Percentiles rank a stretch among this genome's conserved stretches.
These are phyloP conservation scores for Zaprionus nigranus DNA, from an alignment of 1,140 invertebrate genomes.

Conservation along the genomic window DNA sequence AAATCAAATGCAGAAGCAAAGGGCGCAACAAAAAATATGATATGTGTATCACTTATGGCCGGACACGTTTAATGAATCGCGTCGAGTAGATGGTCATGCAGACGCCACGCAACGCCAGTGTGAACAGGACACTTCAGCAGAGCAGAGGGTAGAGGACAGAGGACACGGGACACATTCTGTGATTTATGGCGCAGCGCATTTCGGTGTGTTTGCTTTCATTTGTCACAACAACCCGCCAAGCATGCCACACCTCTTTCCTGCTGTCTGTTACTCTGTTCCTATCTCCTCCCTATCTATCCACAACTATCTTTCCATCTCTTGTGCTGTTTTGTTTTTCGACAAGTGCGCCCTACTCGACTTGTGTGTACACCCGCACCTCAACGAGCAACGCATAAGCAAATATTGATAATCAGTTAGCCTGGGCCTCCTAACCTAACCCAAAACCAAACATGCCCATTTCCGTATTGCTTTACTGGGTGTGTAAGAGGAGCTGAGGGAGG, in stretches of 20 bases:
- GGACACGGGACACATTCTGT: neutral
- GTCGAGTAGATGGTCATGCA: constrained; percentile 17
- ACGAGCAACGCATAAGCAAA: neutral
- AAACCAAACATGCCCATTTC: constrained; percentile 13
- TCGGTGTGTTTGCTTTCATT: constrained; percentile 24
- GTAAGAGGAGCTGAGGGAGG: neutral
- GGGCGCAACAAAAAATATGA: constrained; percentile 4
- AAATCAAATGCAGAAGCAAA: constrained; percentile 12
- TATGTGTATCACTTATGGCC: constrained; percentile 22
- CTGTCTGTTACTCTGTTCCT: neutral
- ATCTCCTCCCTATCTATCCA: neutral
- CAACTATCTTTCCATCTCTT: neutral
- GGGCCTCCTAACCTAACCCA: neutral
- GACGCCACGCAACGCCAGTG: constrained; percentile 14
- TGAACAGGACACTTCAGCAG: neutral
- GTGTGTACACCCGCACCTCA: neutral
- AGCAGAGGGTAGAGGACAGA: neutral
- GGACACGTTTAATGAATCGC: constrained; percentile 42
- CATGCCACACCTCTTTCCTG: constrained; percentile 12
- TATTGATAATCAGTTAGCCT: constrained; percentile 22
- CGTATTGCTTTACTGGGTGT: neutral
- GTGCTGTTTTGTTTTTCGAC: neutral
- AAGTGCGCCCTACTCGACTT: neutral
- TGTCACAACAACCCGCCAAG: constrained; percentile 20
- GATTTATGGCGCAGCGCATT: constrained; percentile 5